Conservation (phyloP, 2,888 invertebrate species). For the Panopea generosa region DNA sequence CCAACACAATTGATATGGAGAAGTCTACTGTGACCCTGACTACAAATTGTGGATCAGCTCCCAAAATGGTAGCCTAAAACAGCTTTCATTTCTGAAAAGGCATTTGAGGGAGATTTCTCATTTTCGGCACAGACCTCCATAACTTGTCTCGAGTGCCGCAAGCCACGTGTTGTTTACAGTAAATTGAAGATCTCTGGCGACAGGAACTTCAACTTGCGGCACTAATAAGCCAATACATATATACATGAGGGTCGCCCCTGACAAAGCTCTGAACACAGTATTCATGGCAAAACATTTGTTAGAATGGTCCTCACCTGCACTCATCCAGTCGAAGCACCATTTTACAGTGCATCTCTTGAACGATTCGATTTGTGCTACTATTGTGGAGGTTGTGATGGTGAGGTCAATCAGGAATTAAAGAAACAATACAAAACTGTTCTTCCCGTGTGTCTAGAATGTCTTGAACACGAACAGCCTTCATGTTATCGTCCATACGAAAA, state of each 20-base stretch:
- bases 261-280: neutral
- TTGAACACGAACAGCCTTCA: too few species aligned
- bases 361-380: neutral
- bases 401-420: neutral
- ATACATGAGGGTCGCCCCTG: neutral
- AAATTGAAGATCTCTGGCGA: neutral
- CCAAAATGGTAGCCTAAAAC: neutral
- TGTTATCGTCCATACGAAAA: too few species aligned
- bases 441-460: neutral
- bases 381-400: neutral
- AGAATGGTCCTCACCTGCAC: neutral
- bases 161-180: neutral
- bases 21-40: too few species aligned
- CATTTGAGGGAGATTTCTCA: too few species aligned
- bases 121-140: neutral
- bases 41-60: too few species aligned
- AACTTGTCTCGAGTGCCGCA: neutral
- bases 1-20: neutral
- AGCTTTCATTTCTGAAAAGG: neutral
- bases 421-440: neutral
- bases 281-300: neutral
- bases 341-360: neutral
- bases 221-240: neutral
- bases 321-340: neutral
- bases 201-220: neutral